Evolutionary conservation across 1,140 invertebrate genomes (phyloP).

Genomic region (Coenobita brevimanus): DNA sequence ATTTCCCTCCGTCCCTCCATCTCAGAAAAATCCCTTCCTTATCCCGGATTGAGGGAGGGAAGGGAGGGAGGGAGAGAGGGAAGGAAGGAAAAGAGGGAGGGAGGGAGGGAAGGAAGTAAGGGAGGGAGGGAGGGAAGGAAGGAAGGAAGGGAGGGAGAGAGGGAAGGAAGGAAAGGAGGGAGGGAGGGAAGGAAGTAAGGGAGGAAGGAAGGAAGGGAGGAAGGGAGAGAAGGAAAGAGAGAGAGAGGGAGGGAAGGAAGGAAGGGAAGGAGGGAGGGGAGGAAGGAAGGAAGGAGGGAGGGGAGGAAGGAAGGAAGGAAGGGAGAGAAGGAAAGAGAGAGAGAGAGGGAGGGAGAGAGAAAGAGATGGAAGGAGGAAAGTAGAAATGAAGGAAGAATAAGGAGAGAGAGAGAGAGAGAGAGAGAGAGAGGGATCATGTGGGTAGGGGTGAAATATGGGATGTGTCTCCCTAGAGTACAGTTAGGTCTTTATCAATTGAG

Average conservation of each 20-base stretch:
- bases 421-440: background rate
- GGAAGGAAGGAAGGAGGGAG: background rate
- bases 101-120: background rate
- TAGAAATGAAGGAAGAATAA: background rate
- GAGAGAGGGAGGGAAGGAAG: background rate
- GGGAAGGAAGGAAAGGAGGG: background rate
- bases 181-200: background rate
- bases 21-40: background rate
- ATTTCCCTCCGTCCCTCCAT: background rate
- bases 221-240: background rate
- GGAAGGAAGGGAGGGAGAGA: background rate
- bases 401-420: background rate
- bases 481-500: too few species aligned
- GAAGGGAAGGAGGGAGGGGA: background rate
- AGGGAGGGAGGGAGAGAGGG: background rate
- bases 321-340: background rate
- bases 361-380: background rate
- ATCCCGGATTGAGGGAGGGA: background rate
- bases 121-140: background rate
- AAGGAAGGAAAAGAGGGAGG: background rate
- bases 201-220: background rate
- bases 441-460: background rate
- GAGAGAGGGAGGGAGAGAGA: background rate
- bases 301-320: background rate
- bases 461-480: background rate